Evolutionary conservation across 2,888 invertebrate genomes (phyloP), one percentile per base, ranked within the genome.

Genomic region (Cylindroiulus punctatus): DNA sequence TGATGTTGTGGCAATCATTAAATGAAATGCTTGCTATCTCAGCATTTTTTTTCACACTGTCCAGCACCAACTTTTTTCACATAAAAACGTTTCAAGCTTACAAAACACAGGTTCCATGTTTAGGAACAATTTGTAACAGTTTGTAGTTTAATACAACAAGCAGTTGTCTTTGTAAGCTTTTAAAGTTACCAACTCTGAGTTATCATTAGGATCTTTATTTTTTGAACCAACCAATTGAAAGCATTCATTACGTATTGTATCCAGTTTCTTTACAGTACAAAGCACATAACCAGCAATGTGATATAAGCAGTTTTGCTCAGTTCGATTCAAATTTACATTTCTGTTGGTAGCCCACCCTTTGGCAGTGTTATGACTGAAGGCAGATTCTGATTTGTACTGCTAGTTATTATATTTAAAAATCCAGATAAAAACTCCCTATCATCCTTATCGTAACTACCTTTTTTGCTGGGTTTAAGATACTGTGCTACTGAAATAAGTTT

Each of bases 401-500:
- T 26, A 26, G 0, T 65, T 26, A 26, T 10, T 22, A 65, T 10
- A 65, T 65, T 7, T 26, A 65, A 26, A 65, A 65, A 65, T 26
- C 65, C 26, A 30, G 76, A 76, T 0, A 76, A 30, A 76, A 76
- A 76, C 14, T 76, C 76, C 14, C 76, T 76, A 30, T 76, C 76
- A 76, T 30, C 30, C 30, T 14, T 2, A 76, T 65, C 65, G 8
- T 65, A 76, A 14, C 30, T 30, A n/a, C 57, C 57, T n/a, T n/a
- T 57, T 2, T 1, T n/a, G 19, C n/a, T 57, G 19, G 19, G 57
- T 57, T n/a, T 57, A 57, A 57, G 57, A 57, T n/a, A 57, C n/a
- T 57, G 57, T n/a, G 57, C 57, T n/a, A 57, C 57, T 57, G 57
- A n/a, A 57, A 57, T 57, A n/a, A 57, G 19, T 57, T 57, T 57